phyloP scores from a whole-genome alignment of 64 coral and sea anemone species.

The Pocillopora damicornis region DNA sequence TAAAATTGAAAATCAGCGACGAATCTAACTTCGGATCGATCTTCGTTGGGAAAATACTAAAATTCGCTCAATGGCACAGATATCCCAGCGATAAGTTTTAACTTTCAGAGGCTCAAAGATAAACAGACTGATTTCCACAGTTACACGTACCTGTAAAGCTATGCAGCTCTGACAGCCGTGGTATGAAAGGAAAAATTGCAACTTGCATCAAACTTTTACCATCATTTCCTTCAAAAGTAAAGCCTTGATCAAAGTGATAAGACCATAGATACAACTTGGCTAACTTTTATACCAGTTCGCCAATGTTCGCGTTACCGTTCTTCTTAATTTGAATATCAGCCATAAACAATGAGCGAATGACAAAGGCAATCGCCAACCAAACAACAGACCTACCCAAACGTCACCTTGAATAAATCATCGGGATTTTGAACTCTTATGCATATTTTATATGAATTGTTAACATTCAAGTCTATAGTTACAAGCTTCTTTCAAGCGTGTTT shows the following conservation, averaged over 20 bases:
- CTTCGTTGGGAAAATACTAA: too few species aligned
- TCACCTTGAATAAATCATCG: not conserved
- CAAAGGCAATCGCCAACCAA: not conserved
- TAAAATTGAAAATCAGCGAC: too few species aligned
- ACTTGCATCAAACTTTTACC: not conserved
- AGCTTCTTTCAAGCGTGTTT: not conserved
- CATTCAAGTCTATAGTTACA: too few species aligned
- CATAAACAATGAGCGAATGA: not conserved
- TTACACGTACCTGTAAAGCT: too few species aligned
- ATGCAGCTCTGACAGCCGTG: too few species aligned
- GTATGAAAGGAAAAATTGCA: too few species aligned
- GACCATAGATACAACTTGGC: not conserved
- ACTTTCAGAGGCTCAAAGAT: too few species aligned
- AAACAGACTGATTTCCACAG: too few species aligned
- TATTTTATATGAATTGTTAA: constrained; percentile 2
- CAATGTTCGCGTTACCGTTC: not conserved
- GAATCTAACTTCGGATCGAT: too few species aligned
- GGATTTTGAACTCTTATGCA: not conserved
- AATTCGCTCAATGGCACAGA: too few species aligned
- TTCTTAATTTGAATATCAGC: constrained; percentile 8
- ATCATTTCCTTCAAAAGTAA: not conserved
- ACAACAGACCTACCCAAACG: not conserved
- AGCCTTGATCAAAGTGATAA: too few species aligned
- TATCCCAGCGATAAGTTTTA: too few species aligned
- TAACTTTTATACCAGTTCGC: not conserved